phyloP scores from a whole-genome alignment of 2,113 vertebrate species.

The Barnardius zonarius region DNA sequence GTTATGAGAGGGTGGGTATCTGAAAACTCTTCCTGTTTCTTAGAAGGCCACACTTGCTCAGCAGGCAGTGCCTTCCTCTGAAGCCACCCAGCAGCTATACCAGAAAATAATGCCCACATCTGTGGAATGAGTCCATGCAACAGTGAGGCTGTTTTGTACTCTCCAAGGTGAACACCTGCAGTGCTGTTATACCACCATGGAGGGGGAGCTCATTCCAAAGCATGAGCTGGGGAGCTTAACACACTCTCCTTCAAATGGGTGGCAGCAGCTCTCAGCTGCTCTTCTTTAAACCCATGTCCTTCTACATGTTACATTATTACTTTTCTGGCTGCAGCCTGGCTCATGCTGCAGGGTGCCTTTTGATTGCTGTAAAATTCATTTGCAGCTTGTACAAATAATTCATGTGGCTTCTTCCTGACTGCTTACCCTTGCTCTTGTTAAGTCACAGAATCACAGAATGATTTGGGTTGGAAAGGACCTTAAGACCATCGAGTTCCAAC shows the following conservation, averaged over 20 bases:
- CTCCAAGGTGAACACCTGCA: neutral
- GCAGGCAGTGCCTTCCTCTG: neutral
- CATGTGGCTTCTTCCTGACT: neutral
- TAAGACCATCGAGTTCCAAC: neutral
- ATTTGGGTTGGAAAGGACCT: neutral
- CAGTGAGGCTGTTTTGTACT: neutral
- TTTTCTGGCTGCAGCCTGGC: neutral
- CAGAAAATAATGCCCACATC: neutral
- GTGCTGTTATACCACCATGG: rapidly evolving
- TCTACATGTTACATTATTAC: neutral
- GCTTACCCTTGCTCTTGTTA: neutral
- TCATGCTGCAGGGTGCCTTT: neutral
- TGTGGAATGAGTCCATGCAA: rapidly evolving
- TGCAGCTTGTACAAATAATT: neutral
- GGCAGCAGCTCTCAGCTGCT: neutral
- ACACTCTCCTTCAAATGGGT: rapidly evolving
- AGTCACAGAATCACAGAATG: neutral
- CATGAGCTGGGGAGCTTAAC: rapidly evolving
- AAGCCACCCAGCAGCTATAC: neutral
- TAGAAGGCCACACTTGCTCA: neutral
- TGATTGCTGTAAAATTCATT: neutral
- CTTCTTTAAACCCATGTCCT: neutral
- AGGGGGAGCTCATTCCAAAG: neutral
- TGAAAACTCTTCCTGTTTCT: neutral
- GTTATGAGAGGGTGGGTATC: neutral